phyloP scores from a whole-genome alignment of 1,140 invertebrate genomes.

The Drosophila saltans region DNA sequence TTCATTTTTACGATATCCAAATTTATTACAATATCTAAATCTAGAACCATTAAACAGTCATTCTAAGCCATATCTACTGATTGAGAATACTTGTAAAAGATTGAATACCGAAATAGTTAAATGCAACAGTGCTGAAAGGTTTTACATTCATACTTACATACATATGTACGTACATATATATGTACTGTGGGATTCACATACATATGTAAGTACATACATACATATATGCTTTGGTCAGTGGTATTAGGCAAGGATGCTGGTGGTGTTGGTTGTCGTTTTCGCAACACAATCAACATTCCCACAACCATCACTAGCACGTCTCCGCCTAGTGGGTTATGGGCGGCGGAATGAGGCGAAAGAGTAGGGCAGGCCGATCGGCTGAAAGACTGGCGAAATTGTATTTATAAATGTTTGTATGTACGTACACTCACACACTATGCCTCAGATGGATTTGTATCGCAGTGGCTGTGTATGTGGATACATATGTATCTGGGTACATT shows the following conservation, averaged over 20 bases:
- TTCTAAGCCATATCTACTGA: too few relatives aligned
- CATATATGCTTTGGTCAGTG: background rate
- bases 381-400: constrained; percentile 19
- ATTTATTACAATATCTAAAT: too few relatives aligned
- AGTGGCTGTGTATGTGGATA: constrained; percentile 4
- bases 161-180: too few relatives aligned
- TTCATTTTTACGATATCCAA: background rate
- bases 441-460: constrained; percentile 9
- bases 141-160: background rate
- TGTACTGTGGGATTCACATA: background rate
- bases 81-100: too few relatives aligned
- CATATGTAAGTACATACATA: background rate
- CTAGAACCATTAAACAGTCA: too few relatives aligned
- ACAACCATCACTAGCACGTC: background rate
- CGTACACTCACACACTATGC: constrained; percentile 12
- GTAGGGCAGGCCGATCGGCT: constrained; percentile 11
- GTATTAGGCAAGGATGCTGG: background rate
- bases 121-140: too few relatives aligned
- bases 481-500: constrained; percentile 13
- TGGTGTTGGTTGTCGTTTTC: background rate
- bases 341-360: background rate
- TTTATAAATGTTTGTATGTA: constrained; percentile 19
- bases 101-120: too few relatives aligned
- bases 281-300: background rate
- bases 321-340: background rate